Base-by-base conservation (phyloP, 2,888 invertebrate genomes). In the Pemphredon lugubris region DNA sequence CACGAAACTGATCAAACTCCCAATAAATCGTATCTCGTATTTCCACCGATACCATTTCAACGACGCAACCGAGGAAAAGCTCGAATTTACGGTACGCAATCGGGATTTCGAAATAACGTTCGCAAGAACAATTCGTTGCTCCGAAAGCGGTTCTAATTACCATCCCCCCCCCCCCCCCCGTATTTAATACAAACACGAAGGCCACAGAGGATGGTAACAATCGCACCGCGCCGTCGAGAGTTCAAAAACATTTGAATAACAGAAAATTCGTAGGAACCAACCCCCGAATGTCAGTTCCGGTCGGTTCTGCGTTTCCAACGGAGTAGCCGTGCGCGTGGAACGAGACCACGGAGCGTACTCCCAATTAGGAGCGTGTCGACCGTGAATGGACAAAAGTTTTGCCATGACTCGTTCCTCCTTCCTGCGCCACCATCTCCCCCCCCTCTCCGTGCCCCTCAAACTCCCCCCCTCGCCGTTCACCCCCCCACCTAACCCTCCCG, bases 311-410 rank as follows among this genome's bases (percentile, higher is more conserved):
- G 51, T 68, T 69, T 74, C 7, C 44, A 64, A 45, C 78, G 74
- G 73, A 70, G 72, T 55, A 54, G 47, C 68, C 64, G 80, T 75
- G 79, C 83, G 79, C 82, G 73, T 78, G 75, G 82, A 84, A 78
- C 82, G 78, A 80, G 80, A 84, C 74, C 82, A 71, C 81, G 80
- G 67, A 82, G 80, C 81, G 77, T 81, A 83, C 86, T 85, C 83
- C 83, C 83, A 82, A 86, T 85, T 86, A 85, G 85, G 79, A 81
- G 72, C 77, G 75, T 78, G 85, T 73, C 78, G 78, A 78, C 76
- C 75, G 79, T 82, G 78, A 84, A 85, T 82, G 86, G 88, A 88
- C 89, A 89, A 88, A 86, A 88, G 86, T 88, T 89, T 87, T 83
- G 80, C 89, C 78, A 85, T 78, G 68, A 64, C 72, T 73, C 69